Evolutionary conservation across 1,140 invertebrate species (phyloP), one percentile per base, ranked within the genome.

Genomic region (Zaprionus africanus): DNA sequence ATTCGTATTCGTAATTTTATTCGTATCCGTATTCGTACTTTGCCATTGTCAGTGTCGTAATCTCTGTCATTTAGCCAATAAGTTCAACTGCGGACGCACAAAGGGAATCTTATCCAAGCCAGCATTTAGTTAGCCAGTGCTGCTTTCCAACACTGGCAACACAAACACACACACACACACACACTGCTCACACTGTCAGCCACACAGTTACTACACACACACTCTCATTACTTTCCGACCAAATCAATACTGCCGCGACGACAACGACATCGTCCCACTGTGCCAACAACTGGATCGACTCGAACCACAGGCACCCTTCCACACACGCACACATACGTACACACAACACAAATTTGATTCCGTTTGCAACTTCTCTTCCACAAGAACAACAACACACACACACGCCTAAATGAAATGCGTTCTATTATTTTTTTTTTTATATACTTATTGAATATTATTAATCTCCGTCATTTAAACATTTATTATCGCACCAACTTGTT

Each of bases 291-390:
- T 17, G 22, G 38, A 46, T 66, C 24, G 58, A 43, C 28, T 53
- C 34, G 51, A 65, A 24, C 17, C 28, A 54, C 51, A 26, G 63
- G 57, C 71, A 56, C 57, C 28, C n/a, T 54, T 17, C 19, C 15
- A 56, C 41, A 60, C 31, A 57, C 49, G 13, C 24, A 62, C 34
- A 36, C 53, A 36, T 9, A 36, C 67, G 31, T 13, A 61, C 26
- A 5, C 15, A 31, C 26, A 4, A 63, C 61, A 63, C 31, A 66
- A 51, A 56, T 11, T 41, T 11, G 7, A 15, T 43, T 43, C 24
- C 17, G 22, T 69, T 46, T 62, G 24, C 56, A 84, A 69, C 65
- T 73, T 11, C 77, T 87, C 84, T 88, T 87, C 78, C 80, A 87
- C 61, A 71, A 53, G 57, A 34, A 38, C 46, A 68, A 60, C 46